Conservation (phyloP, 2,113 vertebrate genomes). For the Hippocampus abdominalis region DNA sequence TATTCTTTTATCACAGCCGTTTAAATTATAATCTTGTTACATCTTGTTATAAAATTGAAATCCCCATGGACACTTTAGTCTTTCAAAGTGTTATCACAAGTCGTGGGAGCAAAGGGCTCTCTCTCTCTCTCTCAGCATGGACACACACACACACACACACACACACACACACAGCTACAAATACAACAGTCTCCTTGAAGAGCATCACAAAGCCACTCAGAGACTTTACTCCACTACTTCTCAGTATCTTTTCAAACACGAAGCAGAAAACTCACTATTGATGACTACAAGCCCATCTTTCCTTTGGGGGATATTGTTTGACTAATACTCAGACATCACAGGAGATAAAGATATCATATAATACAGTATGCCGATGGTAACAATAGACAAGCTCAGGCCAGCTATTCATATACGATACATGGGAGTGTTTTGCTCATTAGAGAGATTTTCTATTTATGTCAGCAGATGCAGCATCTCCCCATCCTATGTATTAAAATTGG, state of each 20-base stretch:
- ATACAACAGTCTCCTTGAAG: background rate
- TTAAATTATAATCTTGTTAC: constrained; percentile 6
- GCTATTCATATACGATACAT: constrained; percentile 26
- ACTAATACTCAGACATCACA: constrained; percentile 36
- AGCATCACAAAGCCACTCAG: background rate
- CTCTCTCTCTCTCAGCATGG: background rate
- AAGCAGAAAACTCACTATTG: constrained; percentile 51
- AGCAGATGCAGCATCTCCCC: constrained; percentile 5
- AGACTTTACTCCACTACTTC: background rate
- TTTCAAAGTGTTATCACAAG: constrained; percentile 2
- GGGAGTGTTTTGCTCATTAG: constrained; percentile 25
- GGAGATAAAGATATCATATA: constrained; percentile 52
- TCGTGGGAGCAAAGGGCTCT: background rate
- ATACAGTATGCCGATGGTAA: constrained; percentile 21
- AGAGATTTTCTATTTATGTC: constrained; percentile 22
- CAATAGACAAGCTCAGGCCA: constrained; percentile 15
- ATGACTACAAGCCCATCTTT: constrained; percentile 33
- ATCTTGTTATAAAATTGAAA: background rate
- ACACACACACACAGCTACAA: background rate
- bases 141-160: too few species aligned
- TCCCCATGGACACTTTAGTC: background rate
- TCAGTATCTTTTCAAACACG: constrained; percentile 27
- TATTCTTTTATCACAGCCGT: constrained; percentile 1
- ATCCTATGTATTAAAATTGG: constrained; percentile 2
- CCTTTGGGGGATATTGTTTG: constrained; percentile 44